Evolutionary conservation across 2,113 vertebrate species (phyloP).

Genomic region (Labrus mixtus): DNA sequence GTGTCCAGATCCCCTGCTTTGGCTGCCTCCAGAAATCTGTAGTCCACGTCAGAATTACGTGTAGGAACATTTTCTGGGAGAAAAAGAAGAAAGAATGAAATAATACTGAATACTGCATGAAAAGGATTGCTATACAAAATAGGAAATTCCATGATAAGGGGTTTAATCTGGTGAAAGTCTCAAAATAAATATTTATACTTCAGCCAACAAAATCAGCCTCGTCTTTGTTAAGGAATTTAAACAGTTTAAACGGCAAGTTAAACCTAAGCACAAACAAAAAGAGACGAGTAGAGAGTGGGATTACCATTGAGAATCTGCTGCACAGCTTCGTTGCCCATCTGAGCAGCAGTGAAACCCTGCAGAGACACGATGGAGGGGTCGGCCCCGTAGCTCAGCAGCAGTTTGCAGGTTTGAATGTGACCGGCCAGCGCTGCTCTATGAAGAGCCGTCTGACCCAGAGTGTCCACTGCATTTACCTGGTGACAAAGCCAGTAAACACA

Average conservation of each 20-base stretch:
- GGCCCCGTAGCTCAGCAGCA: slow-evolving; percentile 92
- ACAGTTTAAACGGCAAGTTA: not conserved
- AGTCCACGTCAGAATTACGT: slow-evolving; percentile 97
- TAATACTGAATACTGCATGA: not conserved
- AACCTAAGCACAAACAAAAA: not conserved
- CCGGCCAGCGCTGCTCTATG: slow-evolving; percentile 94
- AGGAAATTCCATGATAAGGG: not conserved
- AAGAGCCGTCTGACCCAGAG: slow-evolving; percentile 95
- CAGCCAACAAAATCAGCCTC: not conserved
- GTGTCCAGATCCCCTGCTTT: slow-evolving; percentile 99
- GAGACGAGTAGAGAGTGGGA: rapidly evolving
- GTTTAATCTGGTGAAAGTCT: not conserved
- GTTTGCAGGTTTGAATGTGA: slow-evolving; percentile 96
- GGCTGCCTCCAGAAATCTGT: slow-evolving; percentile 96
- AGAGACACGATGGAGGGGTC: slow-evolving; percentile 96
- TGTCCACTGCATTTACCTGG: slow-evolving; percentile 96
- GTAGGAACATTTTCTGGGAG: slow-evolving; percentile 92
- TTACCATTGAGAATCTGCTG: slow-evolving; percentile 97
- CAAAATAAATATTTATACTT: not conserved
- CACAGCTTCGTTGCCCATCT: slow-evolving; percentile 98
- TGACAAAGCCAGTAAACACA: not conserved
- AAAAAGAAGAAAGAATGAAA: not conserved
- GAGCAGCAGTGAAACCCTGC: slow-evolving; percentile 97
- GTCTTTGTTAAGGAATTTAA: not conserved
- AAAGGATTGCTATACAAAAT: not conserved